Evolutionary conservation across 1,140 invertebrate species (phyloP), one percentile per base, ranked within the genome.

Genomic region (Mylabris phalerata): DNA sequence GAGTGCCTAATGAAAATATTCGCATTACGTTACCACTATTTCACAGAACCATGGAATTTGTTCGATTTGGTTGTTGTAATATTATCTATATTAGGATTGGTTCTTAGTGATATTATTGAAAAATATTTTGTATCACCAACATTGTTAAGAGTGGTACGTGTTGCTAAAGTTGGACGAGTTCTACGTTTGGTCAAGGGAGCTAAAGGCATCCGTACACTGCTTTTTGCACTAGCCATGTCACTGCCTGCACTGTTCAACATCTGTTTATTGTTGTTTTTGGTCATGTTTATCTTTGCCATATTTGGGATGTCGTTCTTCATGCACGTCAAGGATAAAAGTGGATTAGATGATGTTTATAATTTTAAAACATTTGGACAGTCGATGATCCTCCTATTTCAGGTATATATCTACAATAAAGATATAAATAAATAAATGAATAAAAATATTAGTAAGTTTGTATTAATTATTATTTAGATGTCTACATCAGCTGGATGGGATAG

Each of bases 291-390:
- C 76, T 98, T 98, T 76, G 94, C 95, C 67, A 98, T 97, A 71
- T 98, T 98, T 76, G 95, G 96, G 59, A 98, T 98, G 95, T 97
- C 93, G 46, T 98, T 98, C 82, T 98, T 98, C 79, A 97, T 95
- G 93, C 89, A 95, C 77, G 94, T 98, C 52, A 95, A 94, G 75
- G 84, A 91, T 71, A 89, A 90, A 71, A 91, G 88, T 67, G 95
- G 94, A 46, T 80, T 98, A 57, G 95, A 98, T 72, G 93, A 96
- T 73, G 92, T 95, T 49, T 98, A 97, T 80, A 98, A 98, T 77
- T 98, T 98, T 77, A 92, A 95, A 76, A 98, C 95, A n/a, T 98
- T 98, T 75, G 90, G 91, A 67, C 89, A 95, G 79, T 96, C 94
- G 70, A 95, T 98, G 86, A 98, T 98, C 73, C 79, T 98, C 68